A percentile compares a stretch with the other conserved stretches of the same genome.
phyloP scores from a whole-genome alignment of 2,113 vertebrate species.

The Tautogolabrus adspersus region DNA sequence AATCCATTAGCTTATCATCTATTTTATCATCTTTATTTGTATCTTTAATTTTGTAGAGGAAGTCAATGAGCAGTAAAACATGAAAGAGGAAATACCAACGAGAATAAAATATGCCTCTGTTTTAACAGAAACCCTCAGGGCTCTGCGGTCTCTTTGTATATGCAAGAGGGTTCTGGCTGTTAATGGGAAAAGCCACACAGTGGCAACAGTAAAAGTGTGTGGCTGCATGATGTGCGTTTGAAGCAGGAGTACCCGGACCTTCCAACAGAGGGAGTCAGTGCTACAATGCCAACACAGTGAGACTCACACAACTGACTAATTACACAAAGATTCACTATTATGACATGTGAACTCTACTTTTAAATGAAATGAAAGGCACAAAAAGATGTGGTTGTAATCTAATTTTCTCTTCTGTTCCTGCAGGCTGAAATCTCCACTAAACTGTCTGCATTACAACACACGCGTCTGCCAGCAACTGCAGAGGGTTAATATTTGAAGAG shows the following conservation, averaged over 20 bases:
- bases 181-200: constrained; percentile 11
- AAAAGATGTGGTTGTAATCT: neutral
- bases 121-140: neutral
- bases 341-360: neutral
- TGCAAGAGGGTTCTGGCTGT: constrained; percentile 11
- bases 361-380: neutral
- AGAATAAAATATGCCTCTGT: no score
- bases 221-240: neutral
- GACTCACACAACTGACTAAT: neutral
- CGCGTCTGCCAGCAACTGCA: constrained; percentile 7
- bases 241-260: neutral
- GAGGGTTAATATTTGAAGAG: constrained; percentile 42
- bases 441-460: neutral
- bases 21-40: neutral
- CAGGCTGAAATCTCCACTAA: neutral
- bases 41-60: neutral
- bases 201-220: constrained; percentile 11
- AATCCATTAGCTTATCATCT: neutral
- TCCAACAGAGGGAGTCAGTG: constrained; percentile 58
- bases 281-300: neutral
- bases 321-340: neutral
- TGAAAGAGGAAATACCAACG: neutral
- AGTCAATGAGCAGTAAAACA: neutral
- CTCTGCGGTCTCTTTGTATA: constrained; percentile 9
- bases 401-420: constrained; percentile 1